Base-by-base conservation (phyloP, 2,797 vertebrate genomes). In the Acipenser oxyrinchus region DNA sequence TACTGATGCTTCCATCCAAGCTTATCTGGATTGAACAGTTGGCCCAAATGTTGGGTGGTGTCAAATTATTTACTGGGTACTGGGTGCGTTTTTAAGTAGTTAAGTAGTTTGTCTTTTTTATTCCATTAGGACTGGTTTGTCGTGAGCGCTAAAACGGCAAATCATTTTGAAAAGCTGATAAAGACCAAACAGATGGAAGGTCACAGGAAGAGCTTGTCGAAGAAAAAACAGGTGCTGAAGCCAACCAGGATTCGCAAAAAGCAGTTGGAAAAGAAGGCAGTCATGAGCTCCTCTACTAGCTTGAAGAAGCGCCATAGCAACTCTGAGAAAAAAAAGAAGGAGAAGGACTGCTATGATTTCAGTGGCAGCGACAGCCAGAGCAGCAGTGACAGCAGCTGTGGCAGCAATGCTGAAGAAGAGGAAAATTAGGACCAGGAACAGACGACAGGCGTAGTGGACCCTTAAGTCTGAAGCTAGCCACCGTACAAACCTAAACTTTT, bases 111-210 rank as follows among this genome's bases (percentile, higher is more conserved):
- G 6, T 51, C 7, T 37, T 37, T 37, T 71, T 80, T 64, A 69
- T 83, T 65, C 65, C 61, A 7, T 49, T 78, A 98, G 95, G 95
- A 98, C 8, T 97, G 95, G 95, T 98, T 97, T 66, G 87, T 94
- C 65, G 84, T 94, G 1, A 93, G 88, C 71, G 90, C 92, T 49
- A 92, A 90, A 6, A 91, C 91, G 59, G 92, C 89, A 60, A 93
- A 92, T 78, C 93, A 90, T 75, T 92, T 94, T 70, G 90, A 91
- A 77, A 92, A 92, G 81, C 85, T 92, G 48, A 87, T 93, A 70
- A 95, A 92, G 79, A 89, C 79, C 68, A 90, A 88, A 76, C 78
- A 87, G 69, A 91, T 83, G 72, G 88, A 88, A 72, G 73, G 78
- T 10, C 77, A 84, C 52, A 82, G 81, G 59, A 72, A 75, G 70